Base-by-base conservation (phyloP, 2,797 vertebrate genomes). In the Platyrinchus mystaceus region DNA sequence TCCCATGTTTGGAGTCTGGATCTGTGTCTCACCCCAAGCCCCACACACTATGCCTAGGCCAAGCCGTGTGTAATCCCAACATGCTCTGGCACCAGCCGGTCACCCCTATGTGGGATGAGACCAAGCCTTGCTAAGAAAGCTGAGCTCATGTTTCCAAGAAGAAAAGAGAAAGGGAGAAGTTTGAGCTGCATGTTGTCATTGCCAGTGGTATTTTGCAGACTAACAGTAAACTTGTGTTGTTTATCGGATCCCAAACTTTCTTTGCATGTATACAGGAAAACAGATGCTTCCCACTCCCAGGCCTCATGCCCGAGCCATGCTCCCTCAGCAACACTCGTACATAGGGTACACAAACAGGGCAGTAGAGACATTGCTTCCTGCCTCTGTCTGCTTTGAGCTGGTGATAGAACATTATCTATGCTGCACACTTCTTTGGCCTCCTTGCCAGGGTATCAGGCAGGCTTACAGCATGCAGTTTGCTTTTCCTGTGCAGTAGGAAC, bases 191-290 rank as follows among this genome's bases (percentile, higher is more conserved):
- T 0, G 0, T 36, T 91, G 43, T 78, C 73, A 74, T 30, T 77
- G 67, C 27, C 1, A 0, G 32, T n/a, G 44, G 22, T 78, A 90
- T 80, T 73, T 95, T 70, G 73, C 75, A 95, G 84, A 47, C 27
- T 36, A 80, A 43, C 46, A 47, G 49, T 90, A 93, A 92, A 93
- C 64, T 74, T 50, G 18, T 14, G 24, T 66, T 94, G 75, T 96
- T 95, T 95, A 94, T 55, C 80, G 68, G 50, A 92, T 87, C 60
- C 78, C 71, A 78, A 56, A 83, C 50, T 87, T 89, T 92, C 60
- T 80, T 90, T 77, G 59, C 81, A 62, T 87, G 34, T 95, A 83
- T 88, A 94, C 92, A 96, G 94, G 96, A 94, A 97, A 94, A 94
- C 93, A 96, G 93, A 95, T 97, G 95, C 89, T 95, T 96, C 94